Conservation (phyloP, 2,797 vertebrate genomes). For the Agapornis canus region DNA sequence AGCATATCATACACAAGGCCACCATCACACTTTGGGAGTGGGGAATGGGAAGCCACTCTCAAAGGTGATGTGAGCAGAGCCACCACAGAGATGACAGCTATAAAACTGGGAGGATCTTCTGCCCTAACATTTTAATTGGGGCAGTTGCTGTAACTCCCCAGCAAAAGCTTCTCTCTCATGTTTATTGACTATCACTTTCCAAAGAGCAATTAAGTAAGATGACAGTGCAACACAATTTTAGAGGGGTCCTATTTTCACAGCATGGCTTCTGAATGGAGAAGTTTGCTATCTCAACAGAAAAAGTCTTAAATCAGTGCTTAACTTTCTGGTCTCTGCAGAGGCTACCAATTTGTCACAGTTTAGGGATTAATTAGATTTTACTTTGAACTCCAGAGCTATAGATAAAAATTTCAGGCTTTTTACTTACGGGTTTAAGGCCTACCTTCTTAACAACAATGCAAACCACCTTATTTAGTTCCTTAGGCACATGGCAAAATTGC, state of each 20-base stretch:
- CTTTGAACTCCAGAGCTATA: not conserved
- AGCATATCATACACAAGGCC: not conserved
- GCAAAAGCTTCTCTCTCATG: not conserved
- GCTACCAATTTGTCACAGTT: not conserved
- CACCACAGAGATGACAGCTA: accelerated
- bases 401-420: not conserved
- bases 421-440: not conserved
- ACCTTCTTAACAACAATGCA: not conserved
- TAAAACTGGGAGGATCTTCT: not conserved
- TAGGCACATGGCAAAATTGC: not conserved
- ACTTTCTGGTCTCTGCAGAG: not conserved
- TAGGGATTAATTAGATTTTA: constrained; percentile 4
- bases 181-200: not conserved
- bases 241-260: not conserved
- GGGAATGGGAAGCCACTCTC: not conserved
- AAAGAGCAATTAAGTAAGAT: not conserved
- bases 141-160: not conserved
- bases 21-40: not conserved
- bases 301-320: not conserved
- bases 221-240: not conserved
- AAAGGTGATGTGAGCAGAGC: not conserved
- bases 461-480: not conserved
- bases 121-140: not conserved
- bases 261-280: not conserved
- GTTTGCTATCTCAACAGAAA: not conserved